Evolutionary conservation across 2,888 invertebrate genomes (phyloP).

Genomic region (Xylophagus ater): DNA sequence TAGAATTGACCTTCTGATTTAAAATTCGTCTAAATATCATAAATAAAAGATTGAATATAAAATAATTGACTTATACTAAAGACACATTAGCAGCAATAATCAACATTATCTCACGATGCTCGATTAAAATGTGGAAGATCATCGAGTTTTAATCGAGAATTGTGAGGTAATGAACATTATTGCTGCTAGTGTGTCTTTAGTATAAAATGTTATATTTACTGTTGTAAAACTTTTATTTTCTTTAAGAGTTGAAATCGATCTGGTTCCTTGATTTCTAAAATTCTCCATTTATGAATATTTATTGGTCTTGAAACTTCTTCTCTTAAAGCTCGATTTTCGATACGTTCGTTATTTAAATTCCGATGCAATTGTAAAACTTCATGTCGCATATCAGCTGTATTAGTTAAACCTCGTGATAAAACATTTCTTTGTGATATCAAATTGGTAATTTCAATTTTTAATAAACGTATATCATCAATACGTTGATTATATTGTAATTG

Average conservation of each 20-base stretch:
- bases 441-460: conserved; percentile 75
- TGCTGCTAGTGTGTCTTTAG: no score
- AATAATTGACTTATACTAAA: background rate
- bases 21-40: conserved; percentile 28
- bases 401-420: conserved; percentile 60
- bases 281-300: conserved; percentile 84
- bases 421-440: conserved; percentile 61
- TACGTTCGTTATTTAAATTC: conserved; percentile 66
- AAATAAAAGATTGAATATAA: conserved; percentile 4
- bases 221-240: conserved; percentile 74
- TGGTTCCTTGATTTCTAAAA: conserved; percentile 81
- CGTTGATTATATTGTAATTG: conserved; percentile 64
- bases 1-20: conserved; percentile 28
- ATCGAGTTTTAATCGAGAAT: no score
- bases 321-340: conserved; percentile 76
- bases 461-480: conserved; percentile 69
- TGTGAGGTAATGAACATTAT: no score
- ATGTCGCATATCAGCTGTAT: conserved; percentile 68
- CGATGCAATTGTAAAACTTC: conserved; percentile 62
- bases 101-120: no score
- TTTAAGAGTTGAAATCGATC: conserved; percentile 67
- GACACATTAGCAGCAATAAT: background rate
- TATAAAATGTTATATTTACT: no score
- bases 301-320: conserved; percentile 84
- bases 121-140: no score